Evolutionary conservation across 1,140 invertebrate genomes (phyloP).

Genomic region (Bathynomus jamesi): DNA sequence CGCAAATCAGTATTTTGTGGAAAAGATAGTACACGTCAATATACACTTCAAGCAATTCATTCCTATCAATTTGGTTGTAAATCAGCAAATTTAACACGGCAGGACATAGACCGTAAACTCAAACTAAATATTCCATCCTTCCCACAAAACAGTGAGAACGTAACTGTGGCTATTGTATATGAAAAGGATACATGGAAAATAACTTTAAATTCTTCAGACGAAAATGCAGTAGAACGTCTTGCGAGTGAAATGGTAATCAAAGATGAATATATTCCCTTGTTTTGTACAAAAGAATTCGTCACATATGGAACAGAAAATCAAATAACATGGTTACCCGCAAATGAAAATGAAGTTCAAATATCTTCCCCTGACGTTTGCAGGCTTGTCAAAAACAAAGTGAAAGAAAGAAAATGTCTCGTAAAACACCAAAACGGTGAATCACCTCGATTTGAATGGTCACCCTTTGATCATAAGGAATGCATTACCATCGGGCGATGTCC

Average conservation of each 20-base stretch:
- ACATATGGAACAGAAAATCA: not conserved
- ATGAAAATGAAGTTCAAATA: not conserved
- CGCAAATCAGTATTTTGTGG: too few species aligned
- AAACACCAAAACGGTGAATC: not conserved
- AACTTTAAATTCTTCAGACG: not conserved
- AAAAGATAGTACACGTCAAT: too few species aligned
- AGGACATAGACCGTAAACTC: too few species aligned
- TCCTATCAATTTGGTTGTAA: too few species aligned
- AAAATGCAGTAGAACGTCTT: not conserved
- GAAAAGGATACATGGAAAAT: too few species aligned
- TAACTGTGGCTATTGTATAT: too few species aligned
- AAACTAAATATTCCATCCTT: too few species aligned
- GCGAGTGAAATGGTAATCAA: not conserved
- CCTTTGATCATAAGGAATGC: not conserved
- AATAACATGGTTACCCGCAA: not conserved
- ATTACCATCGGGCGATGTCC: not conserved
- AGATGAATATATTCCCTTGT: not conserved
- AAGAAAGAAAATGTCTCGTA: not conserved
- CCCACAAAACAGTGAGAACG: too few species aligned
- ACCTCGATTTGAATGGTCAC: not conserved
- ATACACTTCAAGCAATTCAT: too few species aligned
- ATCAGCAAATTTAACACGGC: too few species aligned
- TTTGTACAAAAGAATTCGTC: not conserved
- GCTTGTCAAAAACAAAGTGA: not conserved
- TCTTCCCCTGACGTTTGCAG: not conserved